Conservation (phyloP, 1,140 invertebrate genomes). For the Micrasema longulum region DNA sequence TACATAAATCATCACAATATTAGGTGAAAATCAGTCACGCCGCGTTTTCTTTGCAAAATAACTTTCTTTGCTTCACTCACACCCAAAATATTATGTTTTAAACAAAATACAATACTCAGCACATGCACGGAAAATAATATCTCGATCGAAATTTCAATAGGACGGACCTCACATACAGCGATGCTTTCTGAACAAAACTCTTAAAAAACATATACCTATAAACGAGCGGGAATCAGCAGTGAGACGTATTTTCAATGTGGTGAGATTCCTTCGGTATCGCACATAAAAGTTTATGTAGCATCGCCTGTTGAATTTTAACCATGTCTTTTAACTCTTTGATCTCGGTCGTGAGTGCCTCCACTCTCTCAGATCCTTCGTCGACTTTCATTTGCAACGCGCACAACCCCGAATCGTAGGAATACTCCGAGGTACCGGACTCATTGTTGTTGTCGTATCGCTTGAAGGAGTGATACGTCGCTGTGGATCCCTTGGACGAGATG, state of each 20-base stretch:
- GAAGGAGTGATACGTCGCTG: slow-evolving; percentile 70
- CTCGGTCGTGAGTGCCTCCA: slow-evolving; percentile 72
- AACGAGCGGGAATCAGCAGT: slow-evolving; percentile 19
- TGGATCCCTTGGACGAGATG: slow-evolving; percentile 72
- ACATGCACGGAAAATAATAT: too few relatives aligned
- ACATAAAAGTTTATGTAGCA: slow-evolving; percentile 64
- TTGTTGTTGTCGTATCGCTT: slow-evolving; percentile 74
- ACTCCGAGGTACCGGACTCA: slow-evolving; percentile 66
- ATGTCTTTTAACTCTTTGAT: slow-evolving; percentile 73
- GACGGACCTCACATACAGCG: too few relatives aligned
- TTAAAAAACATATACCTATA: too few relatives aligned
- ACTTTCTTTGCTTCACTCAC: too few relatives aligned
- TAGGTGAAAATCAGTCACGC: too few relatives aligned
- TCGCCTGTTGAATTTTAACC: slow-evolving; percentile 66
- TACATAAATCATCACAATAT: too few relatives aligned
- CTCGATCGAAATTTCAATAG: too few relatives aligned
- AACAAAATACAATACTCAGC: too few relatives aligned
- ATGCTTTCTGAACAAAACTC: too few relatives aligned
- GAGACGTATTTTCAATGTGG: slow-evolving; percentile 30
- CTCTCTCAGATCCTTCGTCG: slow-evolving; percentile 72
- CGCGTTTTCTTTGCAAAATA: too few relatives aligned
- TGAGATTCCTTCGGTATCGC: slow-evolving; percentile 52
- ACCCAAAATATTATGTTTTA: too few relatives aligned
- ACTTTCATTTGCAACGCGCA: slow-evolving; percentile 71
- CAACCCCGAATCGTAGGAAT: slow-evolving; percentile 64